phyloP scores from a whole-genome alignment of 2,888 invertebrate species.

The Poecilus cupreus region DNA sequence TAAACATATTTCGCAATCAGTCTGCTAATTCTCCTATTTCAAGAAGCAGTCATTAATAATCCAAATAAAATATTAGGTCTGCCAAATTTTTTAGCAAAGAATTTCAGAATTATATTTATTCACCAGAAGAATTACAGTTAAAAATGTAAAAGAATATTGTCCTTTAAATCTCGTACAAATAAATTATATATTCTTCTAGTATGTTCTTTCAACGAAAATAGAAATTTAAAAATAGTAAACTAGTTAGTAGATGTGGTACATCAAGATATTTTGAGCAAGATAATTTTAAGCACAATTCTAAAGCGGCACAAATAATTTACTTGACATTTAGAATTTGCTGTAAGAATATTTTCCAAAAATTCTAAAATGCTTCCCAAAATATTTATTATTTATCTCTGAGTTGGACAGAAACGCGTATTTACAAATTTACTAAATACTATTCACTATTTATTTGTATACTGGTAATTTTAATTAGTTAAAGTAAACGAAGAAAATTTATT shows the following conservation, averaged over 20 bases:
- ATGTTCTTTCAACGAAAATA: background rate
- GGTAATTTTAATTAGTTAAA: background rate
- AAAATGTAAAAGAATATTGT: too few relatives aligned
- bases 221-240: slow-evolving; percentile 2
- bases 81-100: too few relatives aligned
- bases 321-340: background rate
- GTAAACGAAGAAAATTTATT: too few relatives aligned
- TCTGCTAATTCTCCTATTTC: too few relatives aligned
- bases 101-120: too few relatives aligned
- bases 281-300: background rate
- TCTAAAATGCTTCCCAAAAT: slow-evolving; percentile 24
- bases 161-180: too few relatives aligned
- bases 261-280: slow-evolving; percentile 11
- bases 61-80: too few relatives aligned
- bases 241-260: background rate
- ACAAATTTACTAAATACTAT: background rate
- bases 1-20: too few relatives aligned
- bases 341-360: background rate
- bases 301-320: background rate
- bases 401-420: background rate
- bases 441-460: background rate
- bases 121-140: too few relatives aligned
- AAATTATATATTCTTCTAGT: too few relatives aligned
- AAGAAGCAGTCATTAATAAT: too few relatives aligned
- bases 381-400: background rate